Evolutionary conservation across 1,140 invertebrate genomes (phyloP).

Genomic region (Lordiphosa collinella): DNA sequence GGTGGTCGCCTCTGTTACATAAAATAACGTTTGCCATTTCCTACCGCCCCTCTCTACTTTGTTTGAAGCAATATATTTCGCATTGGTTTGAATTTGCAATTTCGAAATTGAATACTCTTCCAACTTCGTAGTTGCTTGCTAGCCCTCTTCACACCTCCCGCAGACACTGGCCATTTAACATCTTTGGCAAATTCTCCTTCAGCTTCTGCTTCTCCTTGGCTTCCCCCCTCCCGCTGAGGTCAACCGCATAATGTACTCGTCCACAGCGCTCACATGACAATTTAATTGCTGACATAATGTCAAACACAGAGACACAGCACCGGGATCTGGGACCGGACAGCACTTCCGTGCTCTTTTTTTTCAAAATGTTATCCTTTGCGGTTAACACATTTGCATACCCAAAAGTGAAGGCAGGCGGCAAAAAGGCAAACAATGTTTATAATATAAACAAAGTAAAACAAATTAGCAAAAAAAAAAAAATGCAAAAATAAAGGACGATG

Average conservation of each 20-base stretch:
- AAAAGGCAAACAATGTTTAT: constrained; percentile 66
- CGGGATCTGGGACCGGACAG: constrained; percentile 10
- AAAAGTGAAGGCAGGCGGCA: constrained; percentile 18
- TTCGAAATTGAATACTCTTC: no score
- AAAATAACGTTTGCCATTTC: no score
- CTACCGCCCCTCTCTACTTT: no score
- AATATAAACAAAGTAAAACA: constrained; percentile 78
- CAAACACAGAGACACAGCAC: constrained; percentile 41
- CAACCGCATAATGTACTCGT: constrained; percentile 66
- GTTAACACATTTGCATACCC: constrained; percentile 64
- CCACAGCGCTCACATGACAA: constrained; percentile 58
- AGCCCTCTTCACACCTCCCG: background rate
- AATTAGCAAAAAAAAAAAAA: constrained; percentile 57
- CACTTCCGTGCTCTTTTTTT: constrained; percentile 31
- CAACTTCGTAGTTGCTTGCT: no score
- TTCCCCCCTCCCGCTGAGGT: constrained; percentile 11
- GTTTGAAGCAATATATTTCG: no score
- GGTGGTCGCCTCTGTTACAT: no score
- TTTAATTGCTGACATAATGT: constrained; percentile 74
- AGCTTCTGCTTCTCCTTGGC: no score
- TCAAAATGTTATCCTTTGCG: constrained; percentile 69
- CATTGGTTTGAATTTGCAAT: no score
- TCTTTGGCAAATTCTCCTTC: constrained; percentile 21
- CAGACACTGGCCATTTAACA: constrained; percentile 6
- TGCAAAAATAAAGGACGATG: constrained; percentile 21